phyloP scores from a whole-genome alignment of 1,140 invertebrate species.

The Heliconius hewitsoni region DNA sequence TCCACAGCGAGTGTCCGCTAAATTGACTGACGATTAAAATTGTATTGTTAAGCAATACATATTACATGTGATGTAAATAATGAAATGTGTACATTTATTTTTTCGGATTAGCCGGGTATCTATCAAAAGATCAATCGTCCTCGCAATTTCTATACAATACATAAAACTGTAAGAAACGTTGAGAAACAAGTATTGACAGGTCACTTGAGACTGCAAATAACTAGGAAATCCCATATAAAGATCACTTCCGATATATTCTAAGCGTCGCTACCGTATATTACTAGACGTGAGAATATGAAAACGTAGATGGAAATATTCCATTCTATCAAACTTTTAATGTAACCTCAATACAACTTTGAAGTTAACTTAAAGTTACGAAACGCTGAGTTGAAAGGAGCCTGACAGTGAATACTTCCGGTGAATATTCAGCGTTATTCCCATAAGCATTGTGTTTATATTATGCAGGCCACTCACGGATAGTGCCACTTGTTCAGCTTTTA shows the following conservation, averaged over 20 bases:
- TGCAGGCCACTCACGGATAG: neutral
- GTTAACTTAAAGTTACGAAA: too few relatives aligned
- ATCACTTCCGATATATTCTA: too few relatives aligned
- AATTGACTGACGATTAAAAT: slow-evolving; percentile 34
- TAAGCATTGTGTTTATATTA: neutral
- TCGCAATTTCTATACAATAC: neutral
- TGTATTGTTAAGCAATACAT: neutral
- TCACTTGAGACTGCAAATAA: neutral
- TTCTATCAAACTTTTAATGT: too few relatives aligned
- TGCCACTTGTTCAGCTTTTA: neutral
- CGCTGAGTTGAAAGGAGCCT: too few relatives aligned
- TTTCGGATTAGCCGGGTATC: neutral
- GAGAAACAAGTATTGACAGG: neutral
- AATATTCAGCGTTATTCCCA: neutral
- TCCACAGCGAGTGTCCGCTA: slow-evolving; percentile 19
- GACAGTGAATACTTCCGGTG: too few relatives aligned
- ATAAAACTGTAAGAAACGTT: neutral
- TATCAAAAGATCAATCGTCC: neutral
- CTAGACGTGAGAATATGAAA: neutral
- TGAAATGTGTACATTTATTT: neutral
- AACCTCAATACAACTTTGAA: too few relatives aligned
- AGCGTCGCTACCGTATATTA: neutral
- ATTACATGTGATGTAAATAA: neutral
- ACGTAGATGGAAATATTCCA: neutral
- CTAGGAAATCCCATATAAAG: neutral